Evolutionary conservation across 2,797 vertebrate genomes (phyloP), one percentile per base, ranked within the genome.

Genomic region (Crax fasciolata): DNA sequence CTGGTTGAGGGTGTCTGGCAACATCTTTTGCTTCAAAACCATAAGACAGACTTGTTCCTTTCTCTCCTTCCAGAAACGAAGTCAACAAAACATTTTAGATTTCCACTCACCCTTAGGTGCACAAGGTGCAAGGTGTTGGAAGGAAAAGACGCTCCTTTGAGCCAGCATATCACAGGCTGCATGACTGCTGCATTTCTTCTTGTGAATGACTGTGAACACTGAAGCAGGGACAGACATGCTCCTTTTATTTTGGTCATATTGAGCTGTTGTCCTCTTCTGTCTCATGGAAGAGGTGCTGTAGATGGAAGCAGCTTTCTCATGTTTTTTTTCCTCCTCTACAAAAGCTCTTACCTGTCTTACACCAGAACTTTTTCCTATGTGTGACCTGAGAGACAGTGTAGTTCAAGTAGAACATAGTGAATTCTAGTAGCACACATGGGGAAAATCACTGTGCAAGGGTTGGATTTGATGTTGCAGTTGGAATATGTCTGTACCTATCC

Each of bases 351-450:
- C 9, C 9, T 6, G 2, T 32, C 38, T 57, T 14, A 1, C 27
- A 9, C 27, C 28, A 30, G 6, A 32, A 3, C 12, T 18, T 32
- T 6, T 65, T 66, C 19, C 4, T 0, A 0, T 24, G 28, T 5
- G 1, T 19, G 19, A 32, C 11, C 30, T 38, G 21, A 62, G 38
- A 38, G 30, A 4, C 6, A 18, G 5, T 0, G 17, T 19, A 24
- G 4, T 13, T n/a, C 18, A 44, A 25, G 55, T 14, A 46, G 24
- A 10, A 18, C 1, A 1, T 5, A 35, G 21, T 28, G 39, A 63
- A 3, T 46, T 30, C 27, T 44, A 3, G 13, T 35, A 27, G 10
- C 1, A 2, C 17, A 27, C 6, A 5, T n/a, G 27, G 21, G 46
- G 15, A 55, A 85, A 84, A 54, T 48, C 4, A 7, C 21, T 35